Conservation (phyloP, 2,888 invertebrate genomes). For the Acronicta alni region DNA sequence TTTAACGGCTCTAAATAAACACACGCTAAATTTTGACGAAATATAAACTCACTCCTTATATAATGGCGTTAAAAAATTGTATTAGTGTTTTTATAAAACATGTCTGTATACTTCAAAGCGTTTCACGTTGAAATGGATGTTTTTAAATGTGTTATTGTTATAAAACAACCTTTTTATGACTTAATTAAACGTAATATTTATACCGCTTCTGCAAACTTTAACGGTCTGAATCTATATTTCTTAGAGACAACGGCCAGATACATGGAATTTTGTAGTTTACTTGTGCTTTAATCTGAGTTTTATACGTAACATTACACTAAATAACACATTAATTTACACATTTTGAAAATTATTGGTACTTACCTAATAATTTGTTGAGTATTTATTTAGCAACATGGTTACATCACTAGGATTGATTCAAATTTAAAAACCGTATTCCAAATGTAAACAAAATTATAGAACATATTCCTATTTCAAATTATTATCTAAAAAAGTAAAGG, state of each 20-base stretch:
- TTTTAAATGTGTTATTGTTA: constrained; percentile 42
- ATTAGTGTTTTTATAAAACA: constrained; percentile 16
- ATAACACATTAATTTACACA: constrained; percentile 27
- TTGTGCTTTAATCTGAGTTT: constrained; percentile 21
- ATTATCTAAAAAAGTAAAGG: constrained; percentile 35
- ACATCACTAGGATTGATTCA: constrained; percentile 21
- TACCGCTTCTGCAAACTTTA: constrained; percentile 35
- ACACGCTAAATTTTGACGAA: constrained; percentile 43
- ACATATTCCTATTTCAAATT: constrained; percentile 33
- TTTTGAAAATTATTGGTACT: constrained; percentile 20
- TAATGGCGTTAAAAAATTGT: constrained; percentile 27
- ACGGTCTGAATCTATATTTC: constrained; percentile 38
- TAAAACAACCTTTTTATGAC: constrained; percentile 52
- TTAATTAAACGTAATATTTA: constrained; percentile 57
- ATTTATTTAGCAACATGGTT: constrained; percentile 26
- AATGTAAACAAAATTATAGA: constrained; percentile 36
- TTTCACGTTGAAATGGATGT: constrained; percentile 26
- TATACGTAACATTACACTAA: constrained; percentile 25
- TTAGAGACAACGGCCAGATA: constrained; percentile 22
- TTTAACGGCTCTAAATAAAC: constrained; percentile 26
- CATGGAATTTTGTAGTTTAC: constrained; percentile 25
- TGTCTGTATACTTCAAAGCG: constrained; percentile 15
- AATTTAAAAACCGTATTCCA: constrained; percentile 20
- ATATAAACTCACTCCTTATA: constrained; percentile 30
- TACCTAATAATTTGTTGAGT: constrained; percentile 17